Evolutionary conservation across 1,140 invertebrate species (phyloP).

Genomic region (Hycleus cichorii): DNA sequence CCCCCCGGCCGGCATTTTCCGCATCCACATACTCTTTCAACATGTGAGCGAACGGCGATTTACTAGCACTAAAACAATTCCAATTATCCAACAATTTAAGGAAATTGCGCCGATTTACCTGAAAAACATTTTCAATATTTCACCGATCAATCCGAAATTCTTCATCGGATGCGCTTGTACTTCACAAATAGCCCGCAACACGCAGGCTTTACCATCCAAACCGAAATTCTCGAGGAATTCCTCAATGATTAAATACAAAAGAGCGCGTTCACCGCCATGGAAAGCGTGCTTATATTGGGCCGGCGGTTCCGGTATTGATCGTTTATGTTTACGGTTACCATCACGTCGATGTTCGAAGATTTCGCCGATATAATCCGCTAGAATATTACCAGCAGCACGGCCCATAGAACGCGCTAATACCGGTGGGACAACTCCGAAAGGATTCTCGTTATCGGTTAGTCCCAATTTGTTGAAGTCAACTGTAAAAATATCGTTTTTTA

Average conservation of each 20-base stretch:
- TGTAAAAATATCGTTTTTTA: constrained; percentile 36
- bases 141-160: constrained; percentile 69
- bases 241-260: constrained; percentile 67
- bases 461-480: constrained; percentile 78
- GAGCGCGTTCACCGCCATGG: constrained; percentile 70
- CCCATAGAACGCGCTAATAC: constrained; percentile 62
- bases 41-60: constrained; percentile 65
- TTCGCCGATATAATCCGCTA: constrained; percentile 61
- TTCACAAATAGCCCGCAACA: constrained; percentile 76
- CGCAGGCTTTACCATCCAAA: constrained; percentile 70
- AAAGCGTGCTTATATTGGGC: constrained; percentile 43
- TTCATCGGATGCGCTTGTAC: constrained; percentile 70
- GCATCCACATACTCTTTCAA: constrained; percentile 70
- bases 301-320: constrained; percentile 38
- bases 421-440: constrained; percentile 68
- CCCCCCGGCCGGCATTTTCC: constrained; percentile 62
- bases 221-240: constrained; percentile 69
- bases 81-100: not conserved
- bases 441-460: constrained; percentile 77
- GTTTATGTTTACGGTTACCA: constrained; percentile 41
- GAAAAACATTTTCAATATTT: constrained; percentile 72
- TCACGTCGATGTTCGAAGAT: constrained; percentile 55
- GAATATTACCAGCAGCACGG: constrained; percentile 53
- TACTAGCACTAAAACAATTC: constrained; percentile 56
- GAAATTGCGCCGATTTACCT: constrained; percentile 48